A percentile compares a stretch with the other conserved stretches of the same genome.
Evolutionary conservation across 2,888 invertebrate genomes (phyloP).

Genomic region (Platycheirus rosarum): DNA sequence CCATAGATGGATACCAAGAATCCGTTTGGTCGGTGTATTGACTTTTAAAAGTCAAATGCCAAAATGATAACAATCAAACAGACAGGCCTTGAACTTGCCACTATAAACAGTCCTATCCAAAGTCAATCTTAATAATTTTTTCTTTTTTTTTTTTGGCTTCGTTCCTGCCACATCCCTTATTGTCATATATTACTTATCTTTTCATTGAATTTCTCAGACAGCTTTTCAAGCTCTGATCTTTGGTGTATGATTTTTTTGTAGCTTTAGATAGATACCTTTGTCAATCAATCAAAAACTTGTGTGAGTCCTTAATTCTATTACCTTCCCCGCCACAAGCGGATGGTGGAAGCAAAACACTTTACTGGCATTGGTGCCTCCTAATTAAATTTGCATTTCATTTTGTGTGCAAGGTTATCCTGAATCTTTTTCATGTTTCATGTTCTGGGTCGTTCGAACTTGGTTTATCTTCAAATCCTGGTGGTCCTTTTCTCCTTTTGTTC

Average conservation of each 20-base stretch:
- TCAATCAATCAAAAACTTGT: slow-evolving; percentile 27
- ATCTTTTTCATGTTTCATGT: neutral
- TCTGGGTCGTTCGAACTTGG: neutral
- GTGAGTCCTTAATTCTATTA: slow-evolving; percentile 26
- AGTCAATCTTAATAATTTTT: neutral
- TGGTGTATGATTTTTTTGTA: too few relatives aligned
- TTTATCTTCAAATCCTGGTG: slow-evolving; percentile 19
- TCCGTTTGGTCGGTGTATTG: too few relatives aligned
- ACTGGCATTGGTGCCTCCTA: neutral
- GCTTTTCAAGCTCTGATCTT: neutral
- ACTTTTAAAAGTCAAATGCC: slow-evolving; percentile 22
- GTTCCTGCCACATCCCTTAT: slow-evolving; percentile 22
- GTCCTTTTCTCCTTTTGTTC: slow-evolving; percentile 24
- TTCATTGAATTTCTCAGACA: slow-evolving; percentile 22
- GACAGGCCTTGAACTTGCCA: slow-evolving; percentile 16
- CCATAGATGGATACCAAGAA: too few relatives aligned
- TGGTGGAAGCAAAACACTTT: neutral
- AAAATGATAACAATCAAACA: slow-evolving; percentile 24
- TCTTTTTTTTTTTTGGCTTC: neutral
- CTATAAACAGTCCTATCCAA: neutral
- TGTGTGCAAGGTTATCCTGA: neutral
- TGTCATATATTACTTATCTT: slow-evolving; percentile 28
- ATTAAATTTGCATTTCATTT: slow-evolving; percentile 32
- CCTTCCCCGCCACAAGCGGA: neutral
- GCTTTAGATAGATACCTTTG: neutral